phyloP scores from a whole-genome alignment of 92 coral and sea anemone genomes.

The Epizoanthus ramosus region DNA sequence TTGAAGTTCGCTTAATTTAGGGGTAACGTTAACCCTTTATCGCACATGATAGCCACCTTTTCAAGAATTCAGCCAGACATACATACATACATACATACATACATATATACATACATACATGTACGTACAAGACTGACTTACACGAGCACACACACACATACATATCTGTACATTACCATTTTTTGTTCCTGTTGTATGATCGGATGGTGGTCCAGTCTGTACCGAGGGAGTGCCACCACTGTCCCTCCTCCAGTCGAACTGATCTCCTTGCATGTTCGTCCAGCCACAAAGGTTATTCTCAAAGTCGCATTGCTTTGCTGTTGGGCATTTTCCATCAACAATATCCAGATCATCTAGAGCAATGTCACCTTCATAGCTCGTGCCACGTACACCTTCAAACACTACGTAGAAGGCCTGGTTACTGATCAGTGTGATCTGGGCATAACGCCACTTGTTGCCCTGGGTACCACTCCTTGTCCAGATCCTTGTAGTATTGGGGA shows the following conservation, averaged over 20 bases:
- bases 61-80: too few relatives aligned
- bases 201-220: slow-evolving; percentile 84
- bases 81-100: too few relatives aligned
- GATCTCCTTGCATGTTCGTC: slow-evolving; percentile 76
- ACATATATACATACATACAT: too few relatives aligned
- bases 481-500: slow-evolving; percentile 47
- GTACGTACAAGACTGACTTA: too few relatives aligned
- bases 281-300: slow-evolving; percentile 83
- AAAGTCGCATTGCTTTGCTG: slow-evolving; percentile 83
- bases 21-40: too few relatives aligned
- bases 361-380: slow-evolving; percentile 85
- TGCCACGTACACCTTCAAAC: slow-evolving; percentile 88
- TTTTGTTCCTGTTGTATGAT: slow-evolving; percentile 91
- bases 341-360: slow-evolving; percentile 89
- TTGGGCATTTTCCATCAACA: slow-evolving; percentile 88
- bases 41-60: too few relatives aligned
- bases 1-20: too few relatives aligned
- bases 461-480: slow-evolving; percentile 96
- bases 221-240: slow-evolving; percentile 85
- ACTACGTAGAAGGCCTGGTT: slow-evolving; percentile 73
- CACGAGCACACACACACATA: too few relatives aligned
- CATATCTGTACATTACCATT: slow-evolving; percentile 65
- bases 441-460: slow-evolving; percentile 94
- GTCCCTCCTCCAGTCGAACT: slow-evolving; percentile 92
- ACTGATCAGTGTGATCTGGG: slow-evolving; percentile 82